Percentiles rank a stretch among this genome's conserved stretches.
These are phyloP conservation scores for Bedellia somnulentella DNA, from an alignment of 2,888 invertebrate species.

Conservation along the genomic window DNA sequence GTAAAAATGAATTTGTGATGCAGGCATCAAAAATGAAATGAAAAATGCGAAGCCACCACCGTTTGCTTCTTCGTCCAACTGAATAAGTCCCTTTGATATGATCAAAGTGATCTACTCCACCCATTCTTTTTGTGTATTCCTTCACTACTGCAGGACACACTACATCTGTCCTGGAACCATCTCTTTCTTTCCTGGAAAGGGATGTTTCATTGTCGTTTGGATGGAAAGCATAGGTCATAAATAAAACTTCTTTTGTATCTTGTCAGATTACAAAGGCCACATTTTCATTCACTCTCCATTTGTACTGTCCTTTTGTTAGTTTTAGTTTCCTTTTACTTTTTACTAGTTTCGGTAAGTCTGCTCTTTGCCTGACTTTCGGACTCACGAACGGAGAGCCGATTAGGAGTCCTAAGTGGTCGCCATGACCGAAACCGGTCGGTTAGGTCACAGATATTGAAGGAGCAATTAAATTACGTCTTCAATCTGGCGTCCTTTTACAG, in stretches of 20 bases:
- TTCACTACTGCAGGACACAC: neutral
- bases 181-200: neutral
- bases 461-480: too few relatives aligned
- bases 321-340: constrained; percentile 13
- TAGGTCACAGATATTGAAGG: too few relatives aligned
- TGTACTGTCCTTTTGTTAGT: constrained; percentile 14
- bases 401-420: too few relatives aligned
- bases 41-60: constrained; percentile 15
- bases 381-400: too few relatives aligned
- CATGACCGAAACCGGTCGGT: too few relatives aligned
- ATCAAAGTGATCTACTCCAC: constrained; percentile 2
- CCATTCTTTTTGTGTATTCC: neutral
- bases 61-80: constrained; percentile 13
- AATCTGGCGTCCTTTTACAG: too few relatives aligned
- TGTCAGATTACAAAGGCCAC: constrained; percentile 15
- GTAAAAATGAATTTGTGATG: constrained; percentile 13
- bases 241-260: constrained; percentile 14
- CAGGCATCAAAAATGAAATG: constrained; percentile 14
- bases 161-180: neutral
- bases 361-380: constrained; percentile 1
- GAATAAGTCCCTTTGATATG: constrained; percentile 11
- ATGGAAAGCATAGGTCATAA: constrained; percentile 13
- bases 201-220: neutral
- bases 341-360: constrained; percentile 12
- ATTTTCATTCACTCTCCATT: constrained; percentile 14